Evolutionary conservation across 2,113 vertebrate genomes (phyloP), one percentile per base, ranked within the genome.

Genomic region (Caranx ignobilis): DNA sequence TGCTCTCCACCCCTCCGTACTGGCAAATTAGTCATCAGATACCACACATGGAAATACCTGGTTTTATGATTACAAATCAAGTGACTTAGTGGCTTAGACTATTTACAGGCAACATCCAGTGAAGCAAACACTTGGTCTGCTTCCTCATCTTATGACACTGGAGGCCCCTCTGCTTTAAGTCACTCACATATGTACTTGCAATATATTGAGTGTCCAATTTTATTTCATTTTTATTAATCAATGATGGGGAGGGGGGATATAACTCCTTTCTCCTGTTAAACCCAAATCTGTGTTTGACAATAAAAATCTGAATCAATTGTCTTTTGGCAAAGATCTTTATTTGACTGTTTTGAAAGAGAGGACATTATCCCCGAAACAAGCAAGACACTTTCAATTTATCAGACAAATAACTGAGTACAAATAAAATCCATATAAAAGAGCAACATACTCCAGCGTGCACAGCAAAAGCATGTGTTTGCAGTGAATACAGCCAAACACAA

Each of bases 301-400:
- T 80, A 76, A 88, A 84, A 64, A 0, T 45, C 54, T 63, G 47
- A 19, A 64, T 45, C 13, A 64, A 31, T 57, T 54, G 0, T n/a
- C 41, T 79, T 26, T 65, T 82, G 79, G 47, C 37, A 77, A 81
- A 71, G 1, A 26, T 78, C 5, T 89, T 91, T 93, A 89, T 88
- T 93, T 45, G 64, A 70, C 59, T 65, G 39, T 60, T 87, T 43
- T 48, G 15, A 67, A 64, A 82, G 47, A 5, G 15, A 16, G 32
- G 48, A 32, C 0, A 2, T 59, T 43, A 71, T 62, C 78, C 26
- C 70, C 70, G 52, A 79, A 70, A 65, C 10, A 52, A 64, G n/a
- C n/a, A 70, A 62, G 9, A 71, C 19, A 12, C 3, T 81, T 76
- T 79, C 61, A 68, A 8, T 81, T 57, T 35, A 48, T 72, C 37